Percentiles rank a stretch among this genome's conserved stretches.
Evolutionary conservation across 2,888 invertebrate genomes (phyloP).

Genomic region (Choreutis nemorana): DNA sequence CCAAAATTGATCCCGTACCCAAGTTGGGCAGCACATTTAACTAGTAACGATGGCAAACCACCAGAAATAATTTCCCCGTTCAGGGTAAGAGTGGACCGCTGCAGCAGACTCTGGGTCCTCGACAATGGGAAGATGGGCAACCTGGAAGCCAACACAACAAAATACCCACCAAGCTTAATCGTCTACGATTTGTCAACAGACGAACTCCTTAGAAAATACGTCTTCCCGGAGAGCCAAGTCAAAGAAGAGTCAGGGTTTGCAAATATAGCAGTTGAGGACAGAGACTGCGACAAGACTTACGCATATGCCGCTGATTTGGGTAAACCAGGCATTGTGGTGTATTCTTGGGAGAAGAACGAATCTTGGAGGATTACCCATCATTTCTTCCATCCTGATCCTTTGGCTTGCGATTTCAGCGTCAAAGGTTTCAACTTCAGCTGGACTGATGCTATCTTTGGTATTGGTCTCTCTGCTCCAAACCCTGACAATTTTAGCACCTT

Average conservation of each 20-base stretch:
- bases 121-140: conserved; percentile 76
- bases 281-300: conserved; percentile 74
- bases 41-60: conserved; percentile 44
- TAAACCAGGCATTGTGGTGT: conserved; percentile 75
- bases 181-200: conserved; percentile 79
- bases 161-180: conserved; percentile 69
- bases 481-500: conserved; percentile 73
- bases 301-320: conserved; percentile 78
- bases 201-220: conserved; percentile 70
- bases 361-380: conserved; percentile 80
- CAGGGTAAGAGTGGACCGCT: conserved; percentile 76
- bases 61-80: conserved; percentile 79
- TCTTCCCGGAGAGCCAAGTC: conserved; percentile 70
- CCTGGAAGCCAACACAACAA: conserved; percentile 49
- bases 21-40: conserved; percentile 79
- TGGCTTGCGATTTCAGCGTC: conserved; percentile 76
- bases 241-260: conserved; percentile 75
- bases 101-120: conserved; percentile 80
- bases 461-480: conserved; percentile 72
- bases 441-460: conserved; percentile 80
- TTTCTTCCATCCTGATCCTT: conserved; percentile 74
- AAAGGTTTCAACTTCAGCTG: conserved; percentile 75
- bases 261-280: conserved; percentile 80
- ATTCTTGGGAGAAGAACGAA: conserved; percentile 74
- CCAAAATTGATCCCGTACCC: conserved; percentile 81